A percentile compares a stretch with the other conserved stretches of the same genome.
These are phyloP conservation scores for Knipowitschia caucasica DNA, from an alignment of 2,797 vertebrate species.

Conservation along the genomic window DNA sequence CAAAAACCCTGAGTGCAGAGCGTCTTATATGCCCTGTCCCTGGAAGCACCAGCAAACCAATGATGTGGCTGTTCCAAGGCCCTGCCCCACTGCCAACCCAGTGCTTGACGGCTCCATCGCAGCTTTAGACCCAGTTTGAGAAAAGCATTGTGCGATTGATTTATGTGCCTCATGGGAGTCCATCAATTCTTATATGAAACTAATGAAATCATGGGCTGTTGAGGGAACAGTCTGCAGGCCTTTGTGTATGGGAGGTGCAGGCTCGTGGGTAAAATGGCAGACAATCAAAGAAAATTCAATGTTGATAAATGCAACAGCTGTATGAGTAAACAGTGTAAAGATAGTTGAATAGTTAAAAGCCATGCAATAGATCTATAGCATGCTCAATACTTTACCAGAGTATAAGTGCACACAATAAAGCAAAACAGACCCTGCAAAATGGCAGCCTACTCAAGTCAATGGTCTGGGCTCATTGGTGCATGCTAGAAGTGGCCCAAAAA, in stretches of 20 bases:
- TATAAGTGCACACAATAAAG: no score
- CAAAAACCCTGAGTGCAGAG: slow-evolving; percentile 68
- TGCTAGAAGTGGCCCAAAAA: no score
- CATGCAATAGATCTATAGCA: no score
- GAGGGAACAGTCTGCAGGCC: slow-evolving; percentile 34
- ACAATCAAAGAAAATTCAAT: slow-evolving; percentile 54
- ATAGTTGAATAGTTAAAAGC: no score
- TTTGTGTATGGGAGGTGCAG: slow-evolving; percentile 16
- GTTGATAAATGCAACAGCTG: slow-evolving; percentile 56
- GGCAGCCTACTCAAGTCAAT: no score
- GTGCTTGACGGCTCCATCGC: slow-evolving; percentile 60
- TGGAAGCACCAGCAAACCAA: slow-evolving; percentile 56
- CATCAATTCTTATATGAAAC: slow-evolving; percentile 74
- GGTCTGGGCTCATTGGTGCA: no score
- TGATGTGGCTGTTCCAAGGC: slow-evolving; percentile 62
- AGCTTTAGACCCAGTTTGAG: slow-evolving; percentile 51
- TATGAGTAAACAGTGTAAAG: slow-evolving; percentile 39
- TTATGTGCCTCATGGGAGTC: slow-evolving; percentile 63
- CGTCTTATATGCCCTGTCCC: slow-evolving; percentile 38
- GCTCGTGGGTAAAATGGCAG: slow-evolving; percentile 64
- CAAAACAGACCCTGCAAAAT: no score
- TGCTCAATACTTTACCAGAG: no score
- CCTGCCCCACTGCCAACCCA: slow-evolving; percentile 51
- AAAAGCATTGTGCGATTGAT: slow-evolving; percentile 68
- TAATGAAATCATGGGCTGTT: slow-evolving; percentile 70